These are phyloP conservation scores for Venusia cambrica DNA, from an alignment of 2,888 invertebrate species.

Conservation along the genomic window DNA sequence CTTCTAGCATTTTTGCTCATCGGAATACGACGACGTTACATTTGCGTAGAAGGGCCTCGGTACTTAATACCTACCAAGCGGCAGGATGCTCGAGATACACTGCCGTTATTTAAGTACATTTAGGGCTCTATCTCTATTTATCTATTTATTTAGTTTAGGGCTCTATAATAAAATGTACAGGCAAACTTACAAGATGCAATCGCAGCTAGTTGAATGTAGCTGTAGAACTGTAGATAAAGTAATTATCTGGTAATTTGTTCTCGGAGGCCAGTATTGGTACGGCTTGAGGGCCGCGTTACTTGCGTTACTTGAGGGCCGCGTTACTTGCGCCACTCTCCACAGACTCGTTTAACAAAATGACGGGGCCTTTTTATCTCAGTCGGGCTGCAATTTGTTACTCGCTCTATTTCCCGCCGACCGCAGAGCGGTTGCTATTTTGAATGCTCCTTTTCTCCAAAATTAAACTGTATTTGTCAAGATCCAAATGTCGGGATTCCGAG, in stretches of 20 bases:
- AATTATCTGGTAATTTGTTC: constrained; percentile 18
- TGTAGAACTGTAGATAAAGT: constrained; percentile 12
- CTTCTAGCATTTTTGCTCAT: no score
- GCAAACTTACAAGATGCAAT: no score
- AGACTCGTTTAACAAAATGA: constrained; percentile 75
- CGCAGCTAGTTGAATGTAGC: constrained; percentile 10
- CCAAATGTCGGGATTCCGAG: constrained; percentile 7
- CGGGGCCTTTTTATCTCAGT: constrained; percentile 77
- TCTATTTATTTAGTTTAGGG: no score
- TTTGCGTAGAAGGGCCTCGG: no score
- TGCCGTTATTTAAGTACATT: no score
- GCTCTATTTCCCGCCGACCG: constrained; percentile 69
- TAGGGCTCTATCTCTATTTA: no score
- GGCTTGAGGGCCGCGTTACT: constrained; percentile 51
- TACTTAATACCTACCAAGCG: constrained; percentile 5
- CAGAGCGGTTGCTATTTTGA: constrained; percentile 62
- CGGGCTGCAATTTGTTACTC: constrained; percentile 70
- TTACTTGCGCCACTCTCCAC: constrained; percentile 57
- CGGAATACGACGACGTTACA: no score
- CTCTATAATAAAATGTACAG: no score
- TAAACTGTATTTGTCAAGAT: constrained; percentile 48
- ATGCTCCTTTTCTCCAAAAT: constrained; percentile 64
- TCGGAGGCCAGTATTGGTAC: constrained; percentile 37
- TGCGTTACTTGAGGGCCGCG: constrained; percentile 50
- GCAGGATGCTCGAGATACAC: no score